A percentile compares a stretch with the other conserved stretches of the same genome.
These are phyloP conservation scores for Dichetophora obliterata DNA, from an alignment of 2,888 invertebrate genomes.

Conservation along the genomic window DNA sequence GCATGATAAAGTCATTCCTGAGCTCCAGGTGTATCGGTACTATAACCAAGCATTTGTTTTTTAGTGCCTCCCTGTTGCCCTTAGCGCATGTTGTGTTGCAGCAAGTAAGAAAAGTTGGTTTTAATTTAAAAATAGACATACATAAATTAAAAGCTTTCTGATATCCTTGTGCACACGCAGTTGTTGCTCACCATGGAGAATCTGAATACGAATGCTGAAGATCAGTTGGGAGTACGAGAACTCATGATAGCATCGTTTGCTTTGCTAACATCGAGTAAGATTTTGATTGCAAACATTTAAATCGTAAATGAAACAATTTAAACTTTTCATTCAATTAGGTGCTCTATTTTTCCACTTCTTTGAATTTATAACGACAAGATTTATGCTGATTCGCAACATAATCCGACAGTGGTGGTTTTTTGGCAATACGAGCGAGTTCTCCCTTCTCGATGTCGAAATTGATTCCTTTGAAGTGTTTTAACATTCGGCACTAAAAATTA, in stretches of 20 bases:
- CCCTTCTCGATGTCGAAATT: conserved; percentile 57
- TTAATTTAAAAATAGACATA: conserved; percentile 47
- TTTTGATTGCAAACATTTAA: neutral
- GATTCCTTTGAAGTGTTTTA: conserved; percentile 61
- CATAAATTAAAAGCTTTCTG: conserved; percentile 9
- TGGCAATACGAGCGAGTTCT: conserved; percentile 62
- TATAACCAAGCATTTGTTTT: conserved; percentile 62
- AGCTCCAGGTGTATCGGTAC: conserved; percentile 61
- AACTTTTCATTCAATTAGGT: conserved; percentile 47
- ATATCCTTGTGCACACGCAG: conserved; percentile 50
- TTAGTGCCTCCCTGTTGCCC: conserved; percentile 61
- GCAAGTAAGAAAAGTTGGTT: conserved; percentile 46
- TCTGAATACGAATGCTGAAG: conserved; percentile 57
- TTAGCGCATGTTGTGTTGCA: conserved; percentile 63
- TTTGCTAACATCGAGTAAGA: conserved; percentile 61
- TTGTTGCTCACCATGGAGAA: conserved; percentile 64
- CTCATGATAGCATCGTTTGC: conserved; percentile 58
- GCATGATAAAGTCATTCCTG: conserved; percentile 61
- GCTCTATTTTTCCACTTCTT: conserved; percentile 65
- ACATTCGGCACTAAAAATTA: conserved; percentile 34
- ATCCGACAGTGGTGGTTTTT: conserved; percentile 68
- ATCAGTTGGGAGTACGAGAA: conserved; percentile 57
- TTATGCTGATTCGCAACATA: conserved; percentile 61
- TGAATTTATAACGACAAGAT: conserved; percentile 63
- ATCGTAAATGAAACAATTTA: neutral